phyloP scores from a whole-genome alignment of 2,113 vertebrate genomes.

The Hemichromis elongatus region DNA sequence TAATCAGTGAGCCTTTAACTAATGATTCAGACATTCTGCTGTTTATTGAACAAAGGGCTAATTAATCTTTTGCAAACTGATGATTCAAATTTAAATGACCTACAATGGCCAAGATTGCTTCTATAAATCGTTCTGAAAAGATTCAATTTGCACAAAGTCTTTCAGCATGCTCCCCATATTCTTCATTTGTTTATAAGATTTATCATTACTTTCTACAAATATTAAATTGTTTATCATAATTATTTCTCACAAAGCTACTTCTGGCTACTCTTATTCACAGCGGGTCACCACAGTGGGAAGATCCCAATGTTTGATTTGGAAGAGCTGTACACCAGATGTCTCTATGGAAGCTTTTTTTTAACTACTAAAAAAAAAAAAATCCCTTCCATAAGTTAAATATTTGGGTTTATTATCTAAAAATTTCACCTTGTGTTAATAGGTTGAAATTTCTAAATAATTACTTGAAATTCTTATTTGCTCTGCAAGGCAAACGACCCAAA shows the following conservation, averaged over 20 bases:
- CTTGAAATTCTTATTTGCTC: neutral
- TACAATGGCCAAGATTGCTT: neutral
- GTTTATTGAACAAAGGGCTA: neutral
- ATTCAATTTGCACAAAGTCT: neutral
- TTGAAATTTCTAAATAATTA: neutral
- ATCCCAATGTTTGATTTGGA: neutral
- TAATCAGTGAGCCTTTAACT: neutral
- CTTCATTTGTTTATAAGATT: neutral
- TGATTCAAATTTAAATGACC: neutral
- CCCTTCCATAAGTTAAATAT: neutral
- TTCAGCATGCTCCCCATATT: neutral
- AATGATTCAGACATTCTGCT: neutral
- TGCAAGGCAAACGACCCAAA: neutral
- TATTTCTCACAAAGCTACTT: neutral
- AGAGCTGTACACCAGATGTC: neutral
- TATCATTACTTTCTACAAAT: neutral
- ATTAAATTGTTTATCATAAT: neutral
- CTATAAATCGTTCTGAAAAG: neutral
- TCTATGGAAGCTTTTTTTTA: neutral
- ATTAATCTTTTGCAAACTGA: neutral
- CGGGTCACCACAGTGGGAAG: accelerated
- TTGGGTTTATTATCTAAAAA: neutral
- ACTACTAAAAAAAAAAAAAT: neutral
- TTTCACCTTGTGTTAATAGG: neutral
- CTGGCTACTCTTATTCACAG: neutral